Percentiles rank a stretch among this genome's conserved stretches.
Conservation (phyloP, 2,888 invertebrate genomes). For the Athalia cordata region DNA sequence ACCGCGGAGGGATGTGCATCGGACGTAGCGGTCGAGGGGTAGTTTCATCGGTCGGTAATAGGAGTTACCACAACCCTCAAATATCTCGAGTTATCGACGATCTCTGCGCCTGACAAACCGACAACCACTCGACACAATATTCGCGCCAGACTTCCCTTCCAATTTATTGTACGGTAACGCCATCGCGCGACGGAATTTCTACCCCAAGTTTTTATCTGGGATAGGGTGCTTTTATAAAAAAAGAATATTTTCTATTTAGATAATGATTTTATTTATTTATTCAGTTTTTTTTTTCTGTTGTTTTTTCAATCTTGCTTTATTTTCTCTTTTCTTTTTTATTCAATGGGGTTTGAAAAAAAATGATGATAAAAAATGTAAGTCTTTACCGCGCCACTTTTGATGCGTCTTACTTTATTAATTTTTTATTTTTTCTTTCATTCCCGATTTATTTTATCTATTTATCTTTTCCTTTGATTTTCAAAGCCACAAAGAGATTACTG, state of each 20-base stretch:
- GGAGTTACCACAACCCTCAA: neutral
- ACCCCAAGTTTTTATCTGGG: neutral
- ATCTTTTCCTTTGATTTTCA: neutral
- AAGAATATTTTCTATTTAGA: neutral
- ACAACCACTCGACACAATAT: neutral
- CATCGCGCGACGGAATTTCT: conserved; percentile 11
- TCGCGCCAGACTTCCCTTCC: neutral
- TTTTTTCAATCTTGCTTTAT: neutral
- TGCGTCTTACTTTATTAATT: neutral
- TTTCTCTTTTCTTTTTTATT: neutral
- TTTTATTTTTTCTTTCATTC: neutral
- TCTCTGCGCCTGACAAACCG: conserved; percentile 1
- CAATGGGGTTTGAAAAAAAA: too few species aligned
- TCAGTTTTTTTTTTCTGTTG: neutral
- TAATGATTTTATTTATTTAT: neutral
- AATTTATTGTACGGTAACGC: conserved; percentile 16
- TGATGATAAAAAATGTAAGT: too few species aligned
- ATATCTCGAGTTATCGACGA: conserved; percentile 19
- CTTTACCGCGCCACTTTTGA: too few species aligned
- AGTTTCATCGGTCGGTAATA: conserved; percentile 36
- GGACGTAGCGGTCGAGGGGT: neutral
- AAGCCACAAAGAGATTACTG: neutral
- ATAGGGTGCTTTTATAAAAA: neutral
- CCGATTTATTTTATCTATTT: too few species aligned
- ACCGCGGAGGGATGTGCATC: neutral